Base-by-base conservation (phyloP, 2,797 vertebrate species). In the Paramormyrops hopkinsi region DNA sequence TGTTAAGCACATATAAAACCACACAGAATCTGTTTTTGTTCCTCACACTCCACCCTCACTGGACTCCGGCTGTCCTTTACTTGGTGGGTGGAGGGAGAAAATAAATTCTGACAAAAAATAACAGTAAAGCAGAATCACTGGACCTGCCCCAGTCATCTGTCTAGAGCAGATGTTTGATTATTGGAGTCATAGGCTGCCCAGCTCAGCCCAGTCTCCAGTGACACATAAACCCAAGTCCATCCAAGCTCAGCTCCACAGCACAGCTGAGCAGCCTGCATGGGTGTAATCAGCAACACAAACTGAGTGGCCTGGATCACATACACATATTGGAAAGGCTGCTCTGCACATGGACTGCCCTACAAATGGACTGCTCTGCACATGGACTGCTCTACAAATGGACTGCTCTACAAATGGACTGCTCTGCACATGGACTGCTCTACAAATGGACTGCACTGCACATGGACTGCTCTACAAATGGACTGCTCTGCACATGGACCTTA, bases 191-290 rank as follows among this genome's bases (percentile, higher is more conserved):
- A 87, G 85, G n/a, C 46, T 79, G 2, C 33, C 12, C 11, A 48
- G 69, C 85, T 89, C 89, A 76, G 65, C 89, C 89, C 85, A 89
- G n/a, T 79, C 89, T 89, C 89, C 51, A 14, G 65, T 37, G 88
- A 89, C 48, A 53, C 8, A 33, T 41, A 82, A 44, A 53, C 25
- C 25, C 50, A 84, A n/a, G 19, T 25, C 79, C 44, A 19, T 86
- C 89, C 33, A 33, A 56, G 62, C 50, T 54, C 62, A 25, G 85
- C 50, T 86, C 50, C 50, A 51, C 41, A 22, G 44, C 41, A 48
- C 50, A 33, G 65, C 51, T 44, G 14, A 82, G 22, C 29, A 46
- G 65, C 65, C 85, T 44, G 50, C 51, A 87, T 56, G 65, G 85
- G 62, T 53, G 62, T 79, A 7, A 65, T 41, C 37, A 86, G 50